A percentile compares a stretch with the other conserved stretches of the same genome.
Conservation (phyloP, 2,888 invertebrate genomes). For the Hypselothyrea guttata region DNA sequence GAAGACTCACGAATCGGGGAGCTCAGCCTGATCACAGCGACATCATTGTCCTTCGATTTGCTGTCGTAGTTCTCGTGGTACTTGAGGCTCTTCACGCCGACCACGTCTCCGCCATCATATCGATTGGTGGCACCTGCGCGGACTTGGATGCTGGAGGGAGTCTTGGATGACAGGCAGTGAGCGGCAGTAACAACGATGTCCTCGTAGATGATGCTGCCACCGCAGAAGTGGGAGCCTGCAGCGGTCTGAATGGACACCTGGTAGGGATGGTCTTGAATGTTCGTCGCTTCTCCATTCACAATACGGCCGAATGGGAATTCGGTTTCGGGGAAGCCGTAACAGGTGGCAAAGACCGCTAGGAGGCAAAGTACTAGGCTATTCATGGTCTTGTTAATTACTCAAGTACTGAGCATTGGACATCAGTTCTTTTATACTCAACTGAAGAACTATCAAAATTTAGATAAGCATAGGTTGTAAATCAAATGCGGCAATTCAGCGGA, state of each 20-base stretch:
- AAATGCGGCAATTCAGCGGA: too few relatives aligned
- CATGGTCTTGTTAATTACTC: conserved; percentile 43
- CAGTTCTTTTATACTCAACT: conserved; percentile 46
- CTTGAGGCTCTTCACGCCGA: conserved; percentile 71
- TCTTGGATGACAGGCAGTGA: conserved; percentile 78
- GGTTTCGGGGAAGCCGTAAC: conserved; percentile 37
- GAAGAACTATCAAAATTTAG: too few relatives aligned
- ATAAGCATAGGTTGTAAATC: too few relatives aligned
- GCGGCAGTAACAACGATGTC: conserved; percentile 82
- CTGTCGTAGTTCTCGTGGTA: conserved; percentile 78
- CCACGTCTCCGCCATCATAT: conserved; percentile 79
- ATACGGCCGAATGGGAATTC: conserved; percentile 79
- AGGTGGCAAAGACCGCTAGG: conserved; percentile 42
- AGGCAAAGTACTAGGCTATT: conserved; percentile 46
- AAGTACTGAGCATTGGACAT: conserved; percentile 13
- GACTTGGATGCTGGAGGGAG: conserved; percentile 61
- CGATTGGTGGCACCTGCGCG: conserved; percentile 80
- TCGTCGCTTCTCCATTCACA: conserved; percentile 81
- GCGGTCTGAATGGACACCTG: conserved; percentile 82
- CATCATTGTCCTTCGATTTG: conserved; percentile 80
- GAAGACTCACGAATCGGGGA: conserved; percentile 64
- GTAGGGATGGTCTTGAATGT: conserved; percentile 82
- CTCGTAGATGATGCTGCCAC: conserved; percentile 81
- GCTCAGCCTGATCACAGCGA: conserved; percentile 81
- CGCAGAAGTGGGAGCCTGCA: conserved; percentile 81